Evolutionary conservation across 1,140 invertebrate species (phyloP).

Genomic region (Zaprionus vittiger): DNA sequence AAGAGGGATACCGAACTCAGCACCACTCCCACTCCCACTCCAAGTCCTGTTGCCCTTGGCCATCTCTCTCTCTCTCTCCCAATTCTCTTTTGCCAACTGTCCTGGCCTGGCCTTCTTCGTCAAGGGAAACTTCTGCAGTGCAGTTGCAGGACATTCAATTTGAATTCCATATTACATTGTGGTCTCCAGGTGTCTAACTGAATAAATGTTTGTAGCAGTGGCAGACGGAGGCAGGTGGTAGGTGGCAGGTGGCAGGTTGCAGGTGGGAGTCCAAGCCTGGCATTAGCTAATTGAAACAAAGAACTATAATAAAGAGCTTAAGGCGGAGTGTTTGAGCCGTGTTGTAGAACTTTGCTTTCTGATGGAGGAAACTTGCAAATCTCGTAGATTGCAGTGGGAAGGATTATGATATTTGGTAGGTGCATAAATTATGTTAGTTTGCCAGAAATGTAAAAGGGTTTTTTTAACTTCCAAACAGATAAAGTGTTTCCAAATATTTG

Average conservation of each 20-base stretch:
- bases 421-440: background rate
- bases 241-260: no score
- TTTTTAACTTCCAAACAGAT: background rate
- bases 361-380: background rate
- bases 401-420: background rate
- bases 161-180: constrained; percentile 28
- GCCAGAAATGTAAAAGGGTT: background rate
- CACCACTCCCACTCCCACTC: no score
- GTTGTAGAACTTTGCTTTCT: background rate
- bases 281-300: constrained; percentile 23
- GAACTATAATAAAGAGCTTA: constrained; percentile 11
- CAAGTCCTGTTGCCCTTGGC: no score
- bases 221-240: background rate
- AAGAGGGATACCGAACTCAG: background rate
- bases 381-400: background rate
- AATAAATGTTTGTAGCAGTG: constrained; percentile 9
- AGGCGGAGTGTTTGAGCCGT: background rate
- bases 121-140: background rate
- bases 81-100: background rate
- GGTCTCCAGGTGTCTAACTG: constrained; percentile 12
- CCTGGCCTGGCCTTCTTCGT: background rate
- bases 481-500: background rate
- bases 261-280: background rate
- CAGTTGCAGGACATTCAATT: constrained; percentile 13
- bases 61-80: background rate